These are phyloP conservation scores for Nettapus auritus DNA, from an alignment of 2,113 vertebrate genomes.

Conservation along the genomic window DNA sequence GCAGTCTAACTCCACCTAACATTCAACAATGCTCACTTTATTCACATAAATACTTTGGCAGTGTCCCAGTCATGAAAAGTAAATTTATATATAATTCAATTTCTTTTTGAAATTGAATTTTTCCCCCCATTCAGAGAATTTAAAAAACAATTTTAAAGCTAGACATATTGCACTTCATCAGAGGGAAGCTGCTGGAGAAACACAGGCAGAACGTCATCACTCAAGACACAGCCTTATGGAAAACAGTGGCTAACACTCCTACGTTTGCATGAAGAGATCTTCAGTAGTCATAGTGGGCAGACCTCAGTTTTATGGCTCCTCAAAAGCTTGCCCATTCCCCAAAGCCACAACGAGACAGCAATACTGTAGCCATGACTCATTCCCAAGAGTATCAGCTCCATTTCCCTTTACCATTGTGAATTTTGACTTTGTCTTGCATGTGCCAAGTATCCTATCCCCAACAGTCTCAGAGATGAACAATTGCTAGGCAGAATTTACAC, in stretches of 20 bases:
- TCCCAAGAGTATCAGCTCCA: neutral
- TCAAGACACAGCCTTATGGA: neutral
- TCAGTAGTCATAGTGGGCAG: neutral
- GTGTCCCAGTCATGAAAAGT: neutral
- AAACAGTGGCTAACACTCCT: neutral
- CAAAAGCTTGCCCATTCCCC: neutral
- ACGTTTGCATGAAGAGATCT: neutral
- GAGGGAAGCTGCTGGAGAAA: neutral
- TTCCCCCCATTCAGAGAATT: neutral
- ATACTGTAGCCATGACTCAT: neutral
- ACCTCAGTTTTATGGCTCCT: neutral
- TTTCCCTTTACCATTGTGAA: neutral
- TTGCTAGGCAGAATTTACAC: neutral
- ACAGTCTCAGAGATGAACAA: neutral
- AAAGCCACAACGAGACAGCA: neutral
- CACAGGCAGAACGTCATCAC: accelerated
- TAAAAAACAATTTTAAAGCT: neutral
- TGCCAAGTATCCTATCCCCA: neutral
- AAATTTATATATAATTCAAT: too few relatives aligned
- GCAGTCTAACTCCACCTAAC: neutral
- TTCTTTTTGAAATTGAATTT: neutral
- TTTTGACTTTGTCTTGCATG: neutral
- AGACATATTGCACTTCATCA: neutral
- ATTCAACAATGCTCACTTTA: neutral
- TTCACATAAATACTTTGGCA: neutral